Evolutionary conservation across 2,797 vertebrate genomes (phyloP), one percentile per base, ranked within the genome.

Genomic region (Syngnathus rostellatus): DNA sequence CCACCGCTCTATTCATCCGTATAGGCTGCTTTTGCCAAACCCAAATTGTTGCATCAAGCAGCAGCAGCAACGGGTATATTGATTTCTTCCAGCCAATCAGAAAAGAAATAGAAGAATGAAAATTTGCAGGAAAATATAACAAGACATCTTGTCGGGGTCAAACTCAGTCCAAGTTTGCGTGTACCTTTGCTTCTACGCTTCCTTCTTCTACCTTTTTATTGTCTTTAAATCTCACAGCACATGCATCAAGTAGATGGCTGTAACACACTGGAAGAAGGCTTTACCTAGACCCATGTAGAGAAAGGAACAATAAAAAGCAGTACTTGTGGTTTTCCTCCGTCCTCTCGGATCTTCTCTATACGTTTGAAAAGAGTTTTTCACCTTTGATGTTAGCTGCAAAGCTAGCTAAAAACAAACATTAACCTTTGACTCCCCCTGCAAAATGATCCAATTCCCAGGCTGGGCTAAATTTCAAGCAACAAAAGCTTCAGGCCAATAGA

Each of bases 331-430:
- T 72, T 64, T 48, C 39, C 63, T 65, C 69, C 68, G 71, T 72
- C 45, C 89, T 90, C 89, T 90, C 87, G 86, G 64, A 61, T 91
- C 77, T 72, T 63, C 57, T 61, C 25, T 25, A 2, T 55, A 31
- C 1, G 58, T 21, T 60, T 60, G 6, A n/a, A 21, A 68, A 76
- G 76, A 62, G 60, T 73, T 68, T 92, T 94, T 94, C 93, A 93
- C 94, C 93, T 94, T 93, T 94, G 93, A 94, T 94, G 93, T 93
- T 92, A 90, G 88, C 82, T 86, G 88, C 80, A 82, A 85, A 82
- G 89, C 89, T 93, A 90, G 87, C 89, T 90, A 86, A 86, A 86
- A 86, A 87, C 88, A 70, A 74, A 81, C 85, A 85, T 85, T 82
- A 86, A 87, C 72, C 72, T 80, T 75, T 45, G 62, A 78, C 78